These are phyloP conservation scores for Cynopterus sphinx DNA, from an alignment of 2,797 vertebrate genomes.

Conservation along the genomic window DNA sequence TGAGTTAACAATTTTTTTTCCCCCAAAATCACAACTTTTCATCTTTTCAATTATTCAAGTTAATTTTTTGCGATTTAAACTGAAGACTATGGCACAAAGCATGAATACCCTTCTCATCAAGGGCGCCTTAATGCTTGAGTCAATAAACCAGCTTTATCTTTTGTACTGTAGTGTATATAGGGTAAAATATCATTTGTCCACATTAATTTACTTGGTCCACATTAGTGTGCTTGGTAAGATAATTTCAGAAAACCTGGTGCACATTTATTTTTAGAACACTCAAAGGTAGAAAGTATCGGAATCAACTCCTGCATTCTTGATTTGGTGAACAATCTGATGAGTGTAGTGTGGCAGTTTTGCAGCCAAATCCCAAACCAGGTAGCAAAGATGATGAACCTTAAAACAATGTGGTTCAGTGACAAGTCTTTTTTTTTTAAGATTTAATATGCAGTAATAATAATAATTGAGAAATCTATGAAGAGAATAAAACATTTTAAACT, in stretches of 20 bases:
- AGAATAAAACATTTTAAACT: conserved; percentile 20
- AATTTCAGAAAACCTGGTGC: not conserved
- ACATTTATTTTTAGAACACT: conserved; percentile 18
- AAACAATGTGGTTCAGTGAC: not conserved
- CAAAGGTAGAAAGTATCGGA: not conserved
- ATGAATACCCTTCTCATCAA: not conserved
- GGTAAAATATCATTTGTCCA: not conserved
- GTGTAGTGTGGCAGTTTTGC: not conserved
- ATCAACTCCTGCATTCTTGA: conserved; percentile 30
- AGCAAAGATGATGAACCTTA: conserved; percentile 57
- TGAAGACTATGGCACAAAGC: not conserved
- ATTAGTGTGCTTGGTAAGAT: not conserved
- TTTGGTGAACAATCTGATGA: conserved; percentile 60
- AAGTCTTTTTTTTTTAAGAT: not conserved
- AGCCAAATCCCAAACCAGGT: conserved; percentile 57
- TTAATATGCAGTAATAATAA: not conserved
- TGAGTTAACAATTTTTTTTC: not conserved
- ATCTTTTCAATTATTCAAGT: not conserved
- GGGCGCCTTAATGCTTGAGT: not conserved
- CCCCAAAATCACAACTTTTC: not conserved
- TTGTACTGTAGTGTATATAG: not conserved
- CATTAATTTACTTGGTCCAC: not conserved
- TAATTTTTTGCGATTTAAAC: conserved; percentile 20
- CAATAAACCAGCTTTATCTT: not conserved
- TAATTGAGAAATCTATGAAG: conserved; percentile 16